Base-by-base conservation (phyloP, 2,888 invertebrate species). In the Boloria selene region DNA sequence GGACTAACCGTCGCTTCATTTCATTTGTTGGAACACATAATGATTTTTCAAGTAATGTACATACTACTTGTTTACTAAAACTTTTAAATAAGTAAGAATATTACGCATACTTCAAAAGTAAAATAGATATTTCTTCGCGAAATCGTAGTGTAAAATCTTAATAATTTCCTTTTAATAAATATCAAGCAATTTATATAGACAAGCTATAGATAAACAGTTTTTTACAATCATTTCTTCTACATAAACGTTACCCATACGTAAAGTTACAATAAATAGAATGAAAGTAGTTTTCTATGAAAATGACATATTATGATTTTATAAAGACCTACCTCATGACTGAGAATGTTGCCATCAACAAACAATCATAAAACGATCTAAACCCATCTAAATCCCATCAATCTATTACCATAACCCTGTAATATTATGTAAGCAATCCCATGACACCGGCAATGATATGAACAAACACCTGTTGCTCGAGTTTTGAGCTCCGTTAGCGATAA, bases 381-480 rank as follows among this genome's bases (percentile, higher is more conserved):
- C 53, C 26, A 59, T 59, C 59, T 49, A 59, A 59, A 38, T 17
- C 38, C 59, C 59, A 59, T 59, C 59, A 59, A 49, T 59, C 17
- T 59, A 59, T 59, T 59, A 59, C 49, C 59, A 47, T 49, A 38
- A 45, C 50, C 14, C 50, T 50, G 31, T 59, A 59, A 59, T 49
- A 50, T 59, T 49, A 59, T 38, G 59, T 50, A 59, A 59, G 49
- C 49, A 50, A 59, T 59, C 59, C 59, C 59, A 59, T 49, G 49
- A 47, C 59, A 38, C 47, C 56, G 60, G 50, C 55, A 64, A 50
- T 64, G 31, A 61, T 53, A 56, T 70, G 50, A 68, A 64, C 60
- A 68, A 51, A 56, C 69, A 72, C 72, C 70, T 73, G 73, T 73
- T 73, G 72, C 71, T 58, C 10, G 51, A 51, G 60, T 70, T 61